These are phyloP conservation scores for Pleuronectes platessa DNA, from an alignment of 2,113 vertebrate genomes.

Conservation along the genomic window DNA sequence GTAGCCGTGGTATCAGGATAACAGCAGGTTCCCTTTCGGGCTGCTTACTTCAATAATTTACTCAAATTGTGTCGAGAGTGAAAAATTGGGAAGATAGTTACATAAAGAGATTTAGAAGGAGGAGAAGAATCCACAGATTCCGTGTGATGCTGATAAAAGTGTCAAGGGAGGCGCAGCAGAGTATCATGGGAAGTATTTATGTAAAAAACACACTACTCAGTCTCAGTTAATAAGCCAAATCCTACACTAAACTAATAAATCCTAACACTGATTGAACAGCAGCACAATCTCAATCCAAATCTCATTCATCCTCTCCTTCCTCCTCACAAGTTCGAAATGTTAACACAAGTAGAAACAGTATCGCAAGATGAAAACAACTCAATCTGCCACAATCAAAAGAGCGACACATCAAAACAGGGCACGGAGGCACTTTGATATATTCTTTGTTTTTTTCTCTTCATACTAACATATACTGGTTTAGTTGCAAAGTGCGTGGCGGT, in stretches of 20 bases:
- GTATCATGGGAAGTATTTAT: neutral
- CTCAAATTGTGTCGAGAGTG: neutral
- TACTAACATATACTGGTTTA: neutral
- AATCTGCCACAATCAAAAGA: too few species aligned
- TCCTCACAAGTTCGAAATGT: too few species aligned
- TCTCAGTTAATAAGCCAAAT: too few species aligned
- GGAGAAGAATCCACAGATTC: neutral
- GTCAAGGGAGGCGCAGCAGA: neutral
- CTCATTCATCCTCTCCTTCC: too few species aligned
- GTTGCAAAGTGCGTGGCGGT: neutral
- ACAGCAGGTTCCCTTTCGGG: too few species aligned
- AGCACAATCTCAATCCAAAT: neutral
- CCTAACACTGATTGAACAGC: neutral
- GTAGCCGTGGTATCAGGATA: too few species aligned
- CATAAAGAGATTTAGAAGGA: slow-evolving; percentile 40
- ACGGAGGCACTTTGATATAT: neutral
- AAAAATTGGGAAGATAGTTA: slow-evolving; percentile 28
- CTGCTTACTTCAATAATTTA: too few species aligned
- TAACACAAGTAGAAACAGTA: too few species aligned
- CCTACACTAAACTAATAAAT: neutral
- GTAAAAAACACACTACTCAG: too few species aligned
- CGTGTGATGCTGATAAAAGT: slow-evolving; percentile 15
- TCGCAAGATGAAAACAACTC: too few species aligned
- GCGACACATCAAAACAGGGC: neutral
- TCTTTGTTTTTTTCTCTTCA: neutral